A percentile compares a stretch with the other conserved stretches of the same genome.
These are phyloP conservation scores for Scaptomyza caliginosa DNA, from an alignment of 2,888 invertebrate species.

Conservation along the genomic window DNA sequence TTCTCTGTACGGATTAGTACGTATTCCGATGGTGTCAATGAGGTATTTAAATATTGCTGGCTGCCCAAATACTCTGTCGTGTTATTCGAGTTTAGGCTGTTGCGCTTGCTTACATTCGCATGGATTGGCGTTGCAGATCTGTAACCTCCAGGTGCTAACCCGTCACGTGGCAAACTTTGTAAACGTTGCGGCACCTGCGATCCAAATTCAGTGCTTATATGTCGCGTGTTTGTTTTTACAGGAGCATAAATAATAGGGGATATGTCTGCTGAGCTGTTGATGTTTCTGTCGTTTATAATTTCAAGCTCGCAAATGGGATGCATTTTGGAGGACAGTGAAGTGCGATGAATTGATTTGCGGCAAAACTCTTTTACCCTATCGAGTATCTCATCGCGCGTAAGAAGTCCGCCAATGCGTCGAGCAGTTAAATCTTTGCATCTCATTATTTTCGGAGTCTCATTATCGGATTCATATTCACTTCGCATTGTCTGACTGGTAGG, in stretches of 20 bases:
- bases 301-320: constrained; percentile 68
- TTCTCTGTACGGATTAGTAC: constrained; percentile 81
- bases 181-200: constrained; percentile 82
- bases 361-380: constrained; percentile 83
- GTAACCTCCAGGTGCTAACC: constrained; percentile 29
- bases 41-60: constrained; percentile 56
- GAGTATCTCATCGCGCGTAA: constrained; percentile 82
- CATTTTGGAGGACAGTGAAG: constrained; percentile 65
- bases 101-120: constrained; percentile 82
- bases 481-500: constrained; percentile 21
- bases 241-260: constrained; percentile 83
- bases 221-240: constrained; percentile 77
- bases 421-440: constrained; percentile 49
- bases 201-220: constrained; percentile 70
- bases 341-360: constrained; percentile 82
- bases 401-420: constrained; percentile 71
- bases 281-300: constrained; percentile 40
- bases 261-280: constrained; percentile 64
- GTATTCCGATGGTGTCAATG: constrained; percentile 67
- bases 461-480: constrained; percentile 75
- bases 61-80: constrained; percentile 80
- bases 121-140: constrained; percentile 80
- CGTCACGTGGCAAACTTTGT: constrained; percentile 77
- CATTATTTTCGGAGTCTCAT: constrained; percentile 71
- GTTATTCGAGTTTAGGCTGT: constrained; percentile 80